Percentiles rank a stretch among this genome's conserved stretches.
Conservation (phyloP, 1,140 invertebrate species). For the Whitmania pigra region DNA sequence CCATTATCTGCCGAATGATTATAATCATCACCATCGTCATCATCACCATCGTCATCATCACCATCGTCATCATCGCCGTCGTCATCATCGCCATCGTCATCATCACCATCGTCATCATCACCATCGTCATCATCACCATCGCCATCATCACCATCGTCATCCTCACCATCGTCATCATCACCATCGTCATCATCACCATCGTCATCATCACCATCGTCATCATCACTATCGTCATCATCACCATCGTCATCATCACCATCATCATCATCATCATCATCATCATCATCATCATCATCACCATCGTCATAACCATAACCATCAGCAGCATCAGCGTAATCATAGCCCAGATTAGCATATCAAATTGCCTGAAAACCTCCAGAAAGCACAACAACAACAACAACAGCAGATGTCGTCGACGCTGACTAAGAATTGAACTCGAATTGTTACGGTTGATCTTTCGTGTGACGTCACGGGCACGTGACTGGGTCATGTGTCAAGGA, state of each 20-base stretch:
- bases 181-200: slow-evolving; percentile 1
- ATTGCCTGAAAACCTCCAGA: not conserved
- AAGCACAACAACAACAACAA: too few species aligned
- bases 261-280: slow-evolving; percentile 19
- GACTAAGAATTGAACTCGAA: too few species aligned
- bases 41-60: too few species aligned
- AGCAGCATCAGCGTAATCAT: not conserved
- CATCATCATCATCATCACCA: slow-evolving; percentile 15
- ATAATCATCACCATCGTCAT: too few species aligned
- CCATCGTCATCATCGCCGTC: too few species aligned
- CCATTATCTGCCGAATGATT: too few species aligned
- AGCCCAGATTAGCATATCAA: not conserved
- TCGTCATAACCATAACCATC: not conserved
- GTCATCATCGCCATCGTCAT: not conserved
- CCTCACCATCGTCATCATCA: not conserved
- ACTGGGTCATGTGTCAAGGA: too few species aligned
- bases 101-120: not conserved
- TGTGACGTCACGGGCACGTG: too few species aligned
- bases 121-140: not conserved
- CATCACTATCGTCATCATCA: slow-evolving; percentile 16
- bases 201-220: slow-evolving; percentile 6
- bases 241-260: slow-evolving; percentile 13
- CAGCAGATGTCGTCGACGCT: too few species aligned
- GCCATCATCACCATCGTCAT: not conserved
- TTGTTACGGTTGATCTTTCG: too few species aligned